Percentiles rank a stretch among this genome's conserved stretches.
Evolutionary conservation across 2,113 vertebrate species (phyloP).

Genomic region (Antigone vipio): DNA sequence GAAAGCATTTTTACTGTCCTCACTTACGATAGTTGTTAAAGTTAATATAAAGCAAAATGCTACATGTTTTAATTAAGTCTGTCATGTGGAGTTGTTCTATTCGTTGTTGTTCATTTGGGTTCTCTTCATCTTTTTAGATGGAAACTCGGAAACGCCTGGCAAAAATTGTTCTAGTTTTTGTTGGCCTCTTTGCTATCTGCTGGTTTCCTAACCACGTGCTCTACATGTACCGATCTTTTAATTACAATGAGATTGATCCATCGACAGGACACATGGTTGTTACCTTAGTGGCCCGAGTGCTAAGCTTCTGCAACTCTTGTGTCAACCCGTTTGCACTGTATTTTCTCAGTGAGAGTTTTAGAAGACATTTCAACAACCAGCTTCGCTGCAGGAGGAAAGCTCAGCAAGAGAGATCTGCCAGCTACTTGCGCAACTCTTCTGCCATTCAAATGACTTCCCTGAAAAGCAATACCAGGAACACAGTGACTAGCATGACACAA

Average conservation of each 20-base stretch:
- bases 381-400: constrained; percentile 75
- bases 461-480: constrained; percentile 81
- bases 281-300: constrained; percentile 85
- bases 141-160: constrained; percentile 93
- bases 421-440: constrained; percentile 86
- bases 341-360: constrained; percentile 90
- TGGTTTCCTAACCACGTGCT: constrained; percentile 94
- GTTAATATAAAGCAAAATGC: not conserved
- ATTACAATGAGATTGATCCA: constrained; percentile 84
- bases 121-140: constrained; percentile 78
- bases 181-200: constrained; percentile 87
- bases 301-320: constrained; percentile 93
- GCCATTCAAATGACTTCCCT: constrained; percentile 89
- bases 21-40: not conserved
- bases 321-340: constrained; percentile 94
- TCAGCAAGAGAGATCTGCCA: constrained; percentile 75
- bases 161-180: constrained; percentile 93
- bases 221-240: constrained; percentile 93
- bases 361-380: constrained; percentile 89
- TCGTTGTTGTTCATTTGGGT: not conserved
- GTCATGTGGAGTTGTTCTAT: not conserved
- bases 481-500: constrained; percentile 64
- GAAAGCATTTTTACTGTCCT: not conserved
- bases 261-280: constrained; percentile 85
- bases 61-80: not conserved